Evolutionary conservation across 2,113 vertebrate species (phyloP).

Genomic region (Chlorodrepanis virens): DNA sequence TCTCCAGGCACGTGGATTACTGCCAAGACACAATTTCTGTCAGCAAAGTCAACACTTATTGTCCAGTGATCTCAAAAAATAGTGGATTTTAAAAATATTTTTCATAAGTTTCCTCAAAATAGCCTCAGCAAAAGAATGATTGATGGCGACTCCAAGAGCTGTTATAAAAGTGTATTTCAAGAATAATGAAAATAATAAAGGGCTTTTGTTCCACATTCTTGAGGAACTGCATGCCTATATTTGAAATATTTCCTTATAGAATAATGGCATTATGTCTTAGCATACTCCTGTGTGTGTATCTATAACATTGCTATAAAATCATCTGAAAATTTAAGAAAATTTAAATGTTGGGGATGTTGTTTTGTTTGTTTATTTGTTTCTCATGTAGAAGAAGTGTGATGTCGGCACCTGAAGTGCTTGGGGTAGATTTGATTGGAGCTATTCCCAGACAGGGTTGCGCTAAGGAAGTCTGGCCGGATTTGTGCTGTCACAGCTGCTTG

Average conservation of each 20-base stretch:
- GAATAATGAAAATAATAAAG: neutral
- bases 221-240: neutral
- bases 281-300: neutral
- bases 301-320: neutral
- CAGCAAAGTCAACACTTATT: neutral
- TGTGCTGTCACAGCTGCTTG: neutral
- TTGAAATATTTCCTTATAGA: neutral
- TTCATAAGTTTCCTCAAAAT: neutral
- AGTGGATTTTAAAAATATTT: neutral
- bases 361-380: neutral
- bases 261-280: neutral
- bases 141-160: neutral
- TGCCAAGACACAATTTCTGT: neutral
- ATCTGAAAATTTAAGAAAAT: neutral
- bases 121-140: neutral
- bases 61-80: neutral
- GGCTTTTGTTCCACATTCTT: neutral
- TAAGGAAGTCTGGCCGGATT: neutral
- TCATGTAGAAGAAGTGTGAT: neutral
- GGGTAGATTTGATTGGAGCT: neutral
- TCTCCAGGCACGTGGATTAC: neutral
- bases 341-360: neutral
- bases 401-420: neutral
- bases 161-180: neutral
- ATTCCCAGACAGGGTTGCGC: neutral